Base-by-base conservation (phyloP, 2,797 vertebrate species). In the Mormyrus hasselquistii region DNA sequence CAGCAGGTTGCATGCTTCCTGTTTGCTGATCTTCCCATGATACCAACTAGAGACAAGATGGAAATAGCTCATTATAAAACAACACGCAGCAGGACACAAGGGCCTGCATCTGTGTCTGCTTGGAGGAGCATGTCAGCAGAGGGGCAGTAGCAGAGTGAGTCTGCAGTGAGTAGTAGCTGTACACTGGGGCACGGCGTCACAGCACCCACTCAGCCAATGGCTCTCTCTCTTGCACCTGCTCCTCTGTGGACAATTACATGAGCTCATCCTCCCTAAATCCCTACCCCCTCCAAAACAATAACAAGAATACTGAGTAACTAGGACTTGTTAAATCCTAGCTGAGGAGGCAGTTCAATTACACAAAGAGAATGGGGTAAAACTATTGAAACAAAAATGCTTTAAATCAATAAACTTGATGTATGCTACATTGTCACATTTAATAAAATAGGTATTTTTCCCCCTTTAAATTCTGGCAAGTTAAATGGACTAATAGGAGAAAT, bases 11-110 rank as follows among this genome's bases (percentile, higher is more conserved):
- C 99, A 99, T 91, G 98, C 99, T 92, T 99, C 99, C 95, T 99
- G 97, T 94, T 99, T 99, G 92, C 96, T 98, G 95, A 99, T 98
- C 95, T 99, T 99, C 93, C 98, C 98, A 90, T 99, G 98, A 96
- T 99, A 99, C 98, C 99, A 99, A 95, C 99, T 99, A 95, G 88
- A 94, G 92, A 92, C 89, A 90, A 88, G 95, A 94, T 22, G 94
- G 69, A 86, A 94, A 95, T 53, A 95, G 62, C 69, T 92, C 88
- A 94, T 94, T 91, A 93, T 87, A 93, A 93, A 85, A 73, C 14
- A 49, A 86, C 57, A 92, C 91, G 90, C 88, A 88, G 19, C 14
- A 52, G 86, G 86, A 50, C 86, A 87, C 34, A 65, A 87, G 38
- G 57, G 76, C 87, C 25, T 22, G 88, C 12, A 9, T 59, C 85